Base-by-base conservation (phyloP, 2,888 invertebrate genomes). In the Bibio marci region DNA sequence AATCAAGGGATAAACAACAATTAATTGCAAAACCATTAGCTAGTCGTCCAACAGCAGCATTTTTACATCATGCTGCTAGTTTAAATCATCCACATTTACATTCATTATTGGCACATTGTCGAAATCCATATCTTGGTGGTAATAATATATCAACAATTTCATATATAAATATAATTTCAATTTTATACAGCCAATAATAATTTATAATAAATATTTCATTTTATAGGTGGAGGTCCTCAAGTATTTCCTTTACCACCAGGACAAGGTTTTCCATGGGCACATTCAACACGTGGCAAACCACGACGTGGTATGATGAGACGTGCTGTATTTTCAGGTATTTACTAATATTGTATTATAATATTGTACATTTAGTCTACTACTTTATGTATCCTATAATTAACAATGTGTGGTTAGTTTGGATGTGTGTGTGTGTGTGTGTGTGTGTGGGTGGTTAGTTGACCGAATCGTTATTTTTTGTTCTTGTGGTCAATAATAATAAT, bases 221-320 rank as follows among this genome's bases (percentile, higher is more conserved):
- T 6, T 22, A 22, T 69, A 70, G 53, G 69, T 51, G 62, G 60
- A 39, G 62, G 47, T 25, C 47, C 73, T 1, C 72, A 73, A 59
- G 73, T 73, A 30, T 73, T 73, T 47, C 73, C 73, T 11, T 54
- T 73, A 27, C 72, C 73, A 1, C 63, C 63, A 27, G 73, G 73
- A 2, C 62, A 62, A 51, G 62, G 62, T 0, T 88, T 90, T 55
- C 88, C 90, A 10, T 90, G 90, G 90, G 86, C 88, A 30, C 82
- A 85, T 54, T 85, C 85, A 57, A 80, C 86, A 19, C 69, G 88
- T 59, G 88, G 90, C 54, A 90, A 94, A 57, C 94, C 94, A 0
- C 71, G 95, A 1, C 70, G 94, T 6, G 94, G 94, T 1, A 95
- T 95, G 94, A 86, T 95, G 81, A 67, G 95, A 30, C 68, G 97